Evolutionary conservation across 2,113 vertebrate species (phyloP).

Genomic region (Falcunculus frontatus): DNA sequence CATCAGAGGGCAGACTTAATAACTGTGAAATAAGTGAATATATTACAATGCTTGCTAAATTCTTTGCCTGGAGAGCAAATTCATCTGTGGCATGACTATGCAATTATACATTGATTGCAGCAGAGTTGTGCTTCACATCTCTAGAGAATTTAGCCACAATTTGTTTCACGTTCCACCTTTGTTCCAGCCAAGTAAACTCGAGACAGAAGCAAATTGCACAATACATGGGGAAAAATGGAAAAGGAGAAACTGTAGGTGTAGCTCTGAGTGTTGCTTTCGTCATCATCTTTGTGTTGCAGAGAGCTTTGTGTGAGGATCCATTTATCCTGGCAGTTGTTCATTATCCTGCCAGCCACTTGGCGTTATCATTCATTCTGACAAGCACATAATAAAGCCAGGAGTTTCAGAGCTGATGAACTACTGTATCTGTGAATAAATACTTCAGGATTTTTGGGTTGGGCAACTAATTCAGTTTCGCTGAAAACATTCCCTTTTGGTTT

Average conservation of each 20-base stretch:
- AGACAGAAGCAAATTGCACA: neutral
- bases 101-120: neutral
- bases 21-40: neutral
- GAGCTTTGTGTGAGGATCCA: conserved; percentile 33
- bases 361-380: conserved; percentile 59
- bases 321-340: conserved; percentile 53
- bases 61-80: neutral
- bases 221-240: neutral
- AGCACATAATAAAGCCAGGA: conserved; percentile 17
- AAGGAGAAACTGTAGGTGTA: neutral
- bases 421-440: neutral
- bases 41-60: neutral
- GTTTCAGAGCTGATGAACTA: conserved; percentile 32
- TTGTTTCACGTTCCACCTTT: neutral
- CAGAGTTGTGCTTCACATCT: neutral
- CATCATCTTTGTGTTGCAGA: conserved; percentile 7
- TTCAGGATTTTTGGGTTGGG: neutral
- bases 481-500: neutral
- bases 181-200: neutral
- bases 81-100: neutral
- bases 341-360: conserved; percentile 50
- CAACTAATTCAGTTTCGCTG: neutral
- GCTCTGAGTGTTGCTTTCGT: neutral
- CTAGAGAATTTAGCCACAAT: neutral
- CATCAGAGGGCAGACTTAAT: neutral